These are phyloP conservation scores for Proisotoma minuta DNA, from an alignment of 2,888 invertebrate species.

Conservation along the genomic window DNA sequence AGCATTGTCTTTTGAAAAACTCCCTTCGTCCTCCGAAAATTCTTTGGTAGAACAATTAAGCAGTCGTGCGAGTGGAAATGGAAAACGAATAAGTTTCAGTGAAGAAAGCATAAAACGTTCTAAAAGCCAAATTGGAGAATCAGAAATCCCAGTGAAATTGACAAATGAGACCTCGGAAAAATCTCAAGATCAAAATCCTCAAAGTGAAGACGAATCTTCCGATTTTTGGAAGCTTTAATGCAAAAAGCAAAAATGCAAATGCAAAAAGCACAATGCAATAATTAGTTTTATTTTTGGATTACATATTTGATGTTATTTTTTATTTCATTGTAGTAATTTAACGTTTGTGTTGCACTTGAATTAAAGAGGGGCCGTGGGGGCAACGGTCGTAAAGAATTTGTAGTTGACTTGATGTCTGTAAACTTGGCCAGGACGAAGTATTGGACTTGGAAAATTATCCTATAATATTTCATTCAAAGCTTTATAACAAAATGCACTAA, in stretches of 20 bases:
- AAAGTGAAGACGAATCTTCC: constrained; percentile 9
- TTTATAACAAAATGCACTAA: not conserved
- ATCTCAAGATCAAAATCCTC: not conserved
- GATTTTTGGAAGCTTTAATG: constrained; percentile 27
- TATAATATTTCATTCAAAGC: constrained; percentile 52
- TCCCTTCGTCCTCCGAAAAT: not conserved
- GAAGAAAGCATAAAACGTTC: not conserved
- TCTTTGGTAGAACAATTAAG: not conserved
- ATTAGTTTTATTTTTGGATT: no score
- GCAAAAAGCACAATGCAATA: no score
- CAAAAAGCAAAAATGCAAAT: not conserved
- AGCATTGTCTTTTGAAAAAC: not conserved
- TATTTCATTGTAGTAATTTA: no score
- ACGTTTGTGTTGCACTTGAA: no score
- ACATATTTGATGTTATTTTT: no score
- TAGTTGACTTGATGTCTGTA: constrained; percentile 69
- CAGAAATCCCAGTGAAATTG: not conserved
- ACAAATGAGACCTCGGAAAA: not conserved
- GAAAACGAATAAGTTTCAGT: not conserved
- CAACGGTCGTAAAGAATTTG: constrained; percentile 58
- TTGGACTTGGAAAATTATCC: constrained; percentile 68
- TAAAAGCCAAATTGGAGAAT: not conserved
- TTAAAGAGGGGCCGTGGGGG: no score
- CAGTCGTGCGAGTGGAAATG: not conserved
- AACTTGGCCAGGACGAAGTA: constrained; percentile 66